A percentile compares a stretch with the other conserved stretches of the same genome.
phyloP scores from a whole-genome alignment of 1,140 invertebrate genomes.

The Steinernema feltiae region DNA sequence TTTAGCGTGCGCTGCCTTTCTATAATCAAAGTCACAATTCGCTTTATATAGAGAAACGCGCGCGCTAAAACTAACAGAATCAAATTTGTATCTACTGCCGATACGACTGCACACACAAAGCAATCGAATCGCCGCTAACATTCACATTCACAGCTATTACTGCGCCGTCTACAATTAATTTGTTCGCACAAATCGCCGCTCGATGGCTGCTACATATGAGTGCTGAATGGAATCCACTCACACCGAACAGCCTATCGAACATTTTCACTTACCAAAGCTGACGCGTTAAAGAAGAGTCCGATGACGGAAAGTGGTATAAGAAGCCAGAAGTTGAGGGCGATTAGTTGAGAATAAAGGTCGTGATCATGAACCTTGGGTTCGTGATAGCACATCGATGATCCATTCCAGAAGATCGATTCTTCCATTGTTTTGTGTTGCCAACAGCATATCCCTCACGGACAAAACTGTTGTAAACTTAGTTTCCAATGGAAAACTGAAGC shows the following conservation, averaged over 20 bases:
- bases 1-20: too few relatives aligned
- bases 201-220: too few relatives aligned
- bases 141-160: not conserved
- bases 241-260: not conserved
- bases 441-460: not conserved
- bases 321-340: conserved; percentile 45
- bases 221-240: too few relatives aligned
- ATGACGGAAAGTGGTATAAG: conserved; percentile 50
- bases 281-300: conserved; percentile 51
- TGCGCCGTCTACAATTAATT: too few relatives aligned
- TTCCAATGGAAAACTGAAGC: too few relatives aligned
- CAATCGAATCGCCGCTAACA: not conserved
- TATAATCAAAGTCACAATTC: not conserved
- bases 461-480: too few relatives aligned
- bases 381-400: conserved; percentile 46
- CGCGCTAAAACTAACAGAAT: not conserved
- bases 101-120: not conserved
- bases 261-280: conserved; percentile 46
- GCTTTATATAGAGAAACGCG: not conserved
- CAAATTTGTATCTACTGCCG: not conserved
- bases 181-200: too few relatives aligned
- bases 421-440: conserved; percentile 13
- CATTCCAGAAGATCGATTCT: not conserved
- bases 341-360: conserved; percentile 50
- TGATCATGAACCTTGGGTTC: conserved; percentile 56